Percentiles rank a stretch among this genome's conserved stretches.
These are phyloP conservation scores for Capitella teleta DNA, from an alignment of 1,140 invertebrate genomes.

Conservation along the genomic window DNA sequence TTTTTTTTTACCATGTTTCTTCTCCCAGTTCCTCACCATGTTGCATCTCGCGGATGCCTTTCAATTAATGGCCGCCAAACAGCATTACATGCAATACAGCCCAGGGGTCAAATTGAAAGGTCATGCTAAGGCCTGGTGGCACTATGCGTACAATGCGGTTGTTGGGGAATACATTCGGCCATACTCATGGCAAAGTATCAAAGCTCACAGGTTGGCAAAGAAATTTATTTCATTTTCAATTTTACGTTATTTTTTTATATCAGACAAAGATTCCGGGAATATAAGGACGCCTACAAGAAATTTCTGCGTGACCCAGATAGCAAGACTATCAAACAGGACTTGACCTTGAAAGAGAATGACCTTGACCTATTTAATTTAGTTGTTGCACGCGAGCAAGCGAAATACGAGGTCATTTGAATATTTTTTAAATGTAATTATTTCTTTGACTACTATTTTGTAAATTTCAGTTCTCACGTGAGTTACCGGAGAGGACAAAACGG, in stretches of 20 bases:
- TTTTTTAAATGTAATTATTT: neutral
- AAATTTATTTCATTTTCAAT: constrained; percentile 1
- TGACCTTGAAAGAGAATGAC: constrained; percentile 63
- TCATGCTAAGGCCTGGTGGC: constrained; percentile 57
- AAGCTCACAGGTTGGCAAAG: constrained; percentile 49
- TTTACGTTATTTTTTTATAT: constrained; percentile 8
- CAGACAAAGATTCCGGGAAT: constrained; percentile 57
- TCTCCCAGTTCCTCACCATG: constrained; percentile 53
- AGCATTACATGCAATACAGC: constrained; percentile 48
- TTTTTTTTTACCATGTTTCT: constrained; percentile 9
- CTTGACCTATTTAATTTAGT: constrained; percentile 64
- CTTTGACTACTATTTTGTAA: neutral
- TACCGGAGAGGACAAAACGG: constrained; percentile 40
- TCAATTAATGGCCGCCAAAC: constrained; percentile 56
- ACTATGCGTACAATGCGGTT: constrained; percentile 61
- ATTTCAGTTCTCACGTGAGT: constrained; percentile 47
- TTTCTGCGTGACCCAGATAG: constrained; percentile 59
- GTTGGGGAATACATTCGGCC: constrained; percentile 59
- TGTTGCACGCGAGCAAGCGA: constrained; percentile 67
- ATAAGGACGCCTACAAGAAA: constrained; percentile 61
- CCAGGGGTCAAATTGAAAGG: constrained; percentile 26
- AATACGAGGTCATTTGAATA: constrained; percentile 48
- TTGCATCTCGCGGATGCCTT: constrained; percentile 56
- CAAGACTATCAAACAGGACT: constrained; percentile 58
- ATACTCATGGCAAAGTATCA: constrained; percentile 61